Conservation (phyloP, 2,113 vertebrate species). For the Oryzias curvinotus region DNA sequence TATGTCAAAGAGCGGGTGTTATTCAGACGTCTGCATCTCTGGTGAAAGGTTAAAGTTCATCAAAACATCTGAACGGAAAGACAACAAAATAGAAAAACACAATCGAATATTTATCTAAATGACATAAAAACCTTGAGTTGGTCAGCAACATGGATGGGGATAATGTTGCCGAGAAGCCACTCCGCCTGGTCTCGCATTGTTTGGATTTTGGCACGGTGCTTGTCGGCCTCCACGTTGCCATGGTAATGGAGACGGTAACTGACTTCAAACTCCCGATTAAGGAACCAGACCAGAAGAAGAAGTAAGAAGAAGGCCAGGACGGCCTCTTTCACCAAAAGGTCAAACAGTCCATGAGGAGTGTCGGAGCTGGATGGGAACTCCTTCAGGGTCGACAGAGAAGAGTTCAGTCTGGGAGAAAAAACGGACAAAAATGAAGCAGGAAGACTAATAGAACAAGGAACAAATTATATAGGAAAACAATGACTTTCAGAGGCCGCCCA, state of each 20-base stretch:
- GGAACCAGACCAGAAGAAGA: constrained; percentile 95
- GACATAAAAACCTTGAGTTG: constrained; percentile 83
- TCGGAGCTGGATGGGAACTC: constrained; percentile 13
- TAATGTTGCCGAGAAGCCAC: constrained; percentile 96
- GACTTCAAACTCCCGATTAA: constrained; percentile 97
- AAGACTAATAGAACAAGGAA: not conserved
- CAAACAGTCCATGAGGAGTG: constrained; percentile 42
- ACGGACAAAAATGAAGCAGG: not conserved
- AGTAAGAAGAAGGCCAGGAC: constrained; percentile 89
- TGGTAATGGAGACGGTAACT: constrained; percentile 98
- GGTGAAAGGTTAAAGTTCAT: too few species aligned
- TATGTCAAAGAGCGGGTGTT: too few species aligned
- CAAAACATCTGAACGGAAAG: not conserved
- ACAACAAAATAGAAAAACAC: not conserved
- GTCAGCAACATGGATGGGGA: constrained; percentile 95
- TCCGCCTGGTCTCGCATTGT: constrained; percentile 95
- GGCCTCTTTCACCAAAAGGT: constrained; percentile 83
- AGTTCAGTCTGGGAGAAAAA: constrained; percentile 51
- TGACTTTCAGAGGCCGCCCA: not conserved
- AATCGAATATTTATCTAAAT: not conserved
- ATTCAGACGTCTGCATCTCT: too few species aligned
- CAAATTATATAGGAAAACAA: not conserved
- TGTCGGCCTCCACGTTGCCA: constrained; percentile 93
- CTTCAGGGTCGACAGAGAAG: constrained; percentile 31
- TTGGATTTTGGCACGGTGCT: constrained; percentile 95